These are phyloP conservation scores for Papilio protenor DNA, from an alignment of 2,888 invertebrate species.

Conservation along the genomic window DNA sequence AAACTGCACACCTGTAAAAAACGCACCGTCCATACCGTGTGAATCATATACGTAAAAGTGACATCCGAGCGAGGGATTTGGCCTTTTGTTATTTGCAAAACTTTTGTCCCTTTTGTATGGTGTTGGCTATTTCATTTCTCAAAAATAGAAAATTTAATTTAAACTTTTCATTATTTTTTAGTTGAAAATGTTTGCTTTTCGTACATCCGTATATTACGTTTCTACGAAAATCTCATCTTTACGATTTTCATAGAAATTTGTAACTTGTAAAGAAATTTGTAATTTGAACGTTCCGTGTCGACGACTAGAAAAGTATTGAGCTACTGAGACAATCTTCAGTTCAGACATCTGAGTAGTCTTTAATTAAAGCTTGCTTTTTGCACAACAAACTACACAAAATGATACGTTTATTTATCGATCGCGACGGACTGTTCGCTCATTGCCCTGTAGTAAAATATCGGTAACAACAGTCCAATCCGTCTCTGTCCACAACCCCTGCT, in stretches of 20 bases:
- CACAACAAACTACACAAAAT: constrained; percentile 9
- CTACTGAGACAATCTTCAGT: too few relatives aligned
- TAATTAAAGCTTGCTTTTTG: neutral
- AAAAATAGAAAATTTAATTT: constrained; percentile 20
- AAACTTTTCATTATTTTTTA: neutral
- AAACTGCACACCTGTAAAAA: constrained; percentile 34
- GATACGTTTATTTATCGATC: constrained; percentile 22
- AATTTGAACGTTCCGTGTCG: too few relatives aligned
- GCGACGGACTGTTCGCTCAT: constrained; percentile 28
- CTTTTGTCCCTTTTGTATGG: constrained; percentile 26
- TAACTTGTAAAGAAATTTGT: too few relatives aligned
- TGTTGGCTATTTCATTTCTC: constrained; percentile 14
- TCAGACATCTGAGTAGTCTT: neutral
- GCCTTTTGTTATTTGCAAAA: constrained; percentile 34
- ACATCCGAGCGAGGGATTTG: constrained; percentile 32
- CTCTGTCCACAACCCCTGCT: constrained; percentile 70
- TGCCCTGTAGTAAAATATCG: constrained; percentile 50
- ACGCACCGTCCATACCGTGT: constrained; percentile 22
- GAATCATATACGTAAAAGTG: constrained; percentile 37
- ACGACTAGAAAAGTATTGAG: too few relatives aligned
- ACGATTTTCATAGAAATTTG: too few relatives aligned
- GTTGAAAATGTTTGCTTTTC: neutral
- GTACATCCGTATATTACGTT: neutral
- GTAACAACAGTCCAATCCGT: constrained; percentile 66
- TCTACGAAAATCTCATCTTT: too few relatives aligned